Conservation (phyloP, 2,888 invertebrate species). For the Steinernema scapterisci region DNA sequence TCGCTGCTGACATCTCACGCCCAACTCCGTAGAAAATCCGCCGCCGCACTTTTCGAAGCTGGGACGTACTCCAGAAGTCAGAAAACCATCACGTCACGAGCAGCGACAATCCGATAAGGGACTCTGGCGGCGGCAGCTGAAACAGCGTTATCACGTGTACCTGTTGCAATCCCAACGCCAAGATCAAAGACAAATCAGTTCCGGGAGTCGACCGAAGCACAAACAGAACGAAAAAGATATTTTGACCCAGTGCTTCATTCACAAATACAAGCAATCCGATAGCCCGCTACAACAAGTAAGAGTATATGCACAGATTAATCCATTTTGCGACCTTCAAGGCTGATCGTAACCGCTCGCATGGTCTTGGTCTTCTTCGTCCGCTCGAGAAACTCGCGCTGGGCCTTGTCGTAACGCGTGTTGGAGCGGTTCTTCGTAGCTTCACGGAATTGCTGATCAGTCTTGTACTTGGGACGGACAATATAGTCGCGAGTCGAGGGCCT, state of each 20-base stretch:
- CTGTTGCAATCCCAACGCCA: constrained; percentile 25
- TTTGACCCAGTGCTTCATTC: not conserved
- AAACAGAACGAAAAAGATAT: not conserved
- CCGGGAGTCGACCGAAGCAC: constrained; percentile 4
- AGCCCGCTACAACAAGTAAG: not conserved
- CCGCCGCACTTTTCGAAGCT: not conserved
- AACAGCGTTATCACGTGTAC: not conserved
- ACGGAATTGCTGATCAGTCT: constrained; percentile 56
- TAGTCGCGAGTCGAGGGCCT: constrained; percentile 94
- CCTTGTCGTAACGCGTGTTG: constrained; percentile 49
- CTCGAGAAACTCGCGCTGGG: constrained; percentile 62
- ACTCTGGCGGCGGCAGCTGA: not conserved
- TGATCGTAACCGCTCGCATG: constrained; percentile 55
- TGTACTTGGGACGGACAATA: constrained; percentile 80
- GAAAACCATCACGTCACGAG: constrained; percentile 10
- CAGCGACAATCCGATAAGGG: not conserved
- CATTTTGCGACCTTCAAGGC: constrained; percentile 63
- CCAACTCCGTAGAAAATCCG: not conserved
- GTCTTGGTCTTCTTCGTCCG: constrained; percentile 56
- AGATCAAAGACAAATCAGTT: constrained; percentile 8
- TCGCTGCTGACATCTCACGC: not conserved
- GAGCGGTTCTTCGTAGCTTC: constrained; percentile 38
- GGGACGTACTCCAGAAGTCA: not conserved
- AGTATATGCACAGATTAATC: constrained; percentile 32
- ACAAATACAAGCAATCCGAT: not conserved